These are phyloP conservation scores for Chlorocebus sabaeus DNA, from an alignment of 2,113 vertebrate species.

Conservation along the genomic window DNA sequence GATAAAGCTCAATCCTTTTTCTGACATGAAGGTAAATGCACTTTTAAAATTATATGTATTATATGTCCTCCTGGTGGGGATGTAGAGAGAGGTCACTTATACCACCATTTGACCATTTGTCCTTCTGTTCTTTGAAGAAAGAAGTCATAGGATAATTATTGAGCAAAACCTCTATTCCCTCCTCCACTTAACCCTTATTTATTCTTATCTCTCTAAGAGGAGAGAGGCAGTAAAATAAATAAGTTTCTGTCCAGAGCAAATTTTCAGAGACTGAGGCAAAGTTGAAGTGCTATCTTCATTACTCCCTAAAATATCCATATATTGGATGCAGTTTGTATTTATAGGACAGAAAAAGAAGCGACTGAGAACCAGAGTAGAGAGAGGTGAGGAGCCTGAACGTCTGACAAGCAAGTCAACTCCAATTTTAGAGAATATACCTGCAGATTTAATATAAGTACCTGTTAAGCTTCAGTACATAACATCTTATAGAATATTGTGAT, in stretches of 20 bases:
- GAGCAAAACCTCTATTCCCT: not conserved
- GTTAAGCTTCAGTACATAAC: not conserved
- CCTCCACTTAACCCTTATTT: not conserved
- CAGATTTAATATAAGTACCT: constrained; percentile 22
- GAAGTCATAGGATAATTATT: not conserved
- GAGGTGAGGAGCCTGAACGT: not conserved
- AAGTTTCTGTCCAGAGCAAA: not conserved
- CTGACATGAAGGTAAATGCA: not conserved
- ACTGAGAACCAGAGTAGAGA: not conserved
- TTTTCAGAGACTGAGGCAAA: not conserved
- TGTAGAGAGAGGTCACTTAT: not conserved
- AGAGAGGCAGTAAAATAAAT: not conserved
- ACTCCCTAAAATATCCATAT: not conserved
- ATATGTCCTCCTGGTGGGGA: not conserved
- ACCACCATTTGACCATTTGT: not conserved
- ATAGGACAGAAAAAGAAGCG: not conserved
- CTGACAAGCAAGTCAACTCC: constrained; percentile 5
- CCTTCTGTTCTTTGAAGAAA: too few relatives aligned
- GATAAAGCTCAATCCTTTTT: not conserved
- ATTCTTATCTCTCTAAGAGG: not conserved
- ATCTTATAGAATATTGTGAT: not conserved
- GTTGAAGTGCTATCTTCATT: not conserved
- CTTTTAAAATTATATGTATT: not conserved
- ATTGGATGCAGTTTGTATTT: not conserved
- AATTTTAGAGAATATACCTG: not conserved